These are phyloP conservation scores for Monoplex corrugatus DNA, from an alignment of 2,888 invertebrate genomes.

Conservation along the genomic window DNA sequence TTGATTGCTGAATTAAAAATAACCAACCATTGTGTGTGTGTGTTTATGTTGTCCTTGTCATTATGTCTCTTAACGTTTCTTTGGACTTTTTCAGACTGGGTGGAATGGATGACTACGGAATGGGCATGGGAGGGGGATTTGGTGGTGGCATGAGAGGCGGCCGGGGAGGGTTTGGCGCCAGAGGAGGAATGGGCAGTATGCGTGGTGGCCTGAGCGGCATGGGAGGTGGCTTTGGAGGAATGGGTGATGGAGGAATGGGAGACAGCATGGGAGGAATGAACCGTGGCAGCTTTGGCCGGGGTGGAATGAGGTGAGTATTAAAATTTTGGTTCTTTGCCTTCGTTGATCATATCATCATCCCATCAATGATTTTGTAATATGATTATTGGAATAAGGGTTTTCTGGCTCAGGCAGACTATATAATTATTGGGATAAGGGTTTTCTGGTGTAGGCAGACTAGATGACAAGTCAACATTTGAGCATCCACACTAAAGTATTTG, in stretches of 20 bases:
- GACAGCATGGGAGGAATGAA: slow-evolving; percentile 59
- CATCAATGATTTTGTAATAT: no score
- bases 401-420: no score
- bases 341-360: no score
- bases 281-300: slow-evolving; percentile 61
- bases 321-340: not conserved
- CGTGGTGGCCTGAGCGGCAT: slow-evolving; percentile 65
- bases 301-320: slow-evolving; percentile 52
- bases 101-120: slow-evolving; percentile 58
- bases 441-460: no score
- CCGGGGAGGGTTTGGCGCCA: slow-evolving; percentile 54
- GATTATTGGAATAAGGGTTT: no score
- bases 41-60: not conserved
- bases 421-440: no score
- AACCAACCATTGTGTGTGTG: no score
- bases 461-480: no score
- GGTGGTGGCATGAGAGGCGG: slow-evolving; percentile 62
- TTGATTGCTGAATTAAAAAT: no score
- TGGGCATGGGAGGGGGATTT: slow-evolving; percentile 58
- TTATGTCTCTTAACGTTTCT: not conserved
- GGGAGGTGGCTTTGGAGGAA: slow-evolving; percentile 66
- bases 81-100: slow-evolving; percentile 49
- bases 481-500: no score
- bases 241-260: slow-evolving; percentile 56
- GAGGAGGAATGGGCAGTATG: slow-evolving; percentile 58